Percentiles rank a stretch among this genome's conserved stretches.
phyloP scores from a whole-genome alignment of 1,140 invertebrate species.

The Platorchestia sp. region DNA sequence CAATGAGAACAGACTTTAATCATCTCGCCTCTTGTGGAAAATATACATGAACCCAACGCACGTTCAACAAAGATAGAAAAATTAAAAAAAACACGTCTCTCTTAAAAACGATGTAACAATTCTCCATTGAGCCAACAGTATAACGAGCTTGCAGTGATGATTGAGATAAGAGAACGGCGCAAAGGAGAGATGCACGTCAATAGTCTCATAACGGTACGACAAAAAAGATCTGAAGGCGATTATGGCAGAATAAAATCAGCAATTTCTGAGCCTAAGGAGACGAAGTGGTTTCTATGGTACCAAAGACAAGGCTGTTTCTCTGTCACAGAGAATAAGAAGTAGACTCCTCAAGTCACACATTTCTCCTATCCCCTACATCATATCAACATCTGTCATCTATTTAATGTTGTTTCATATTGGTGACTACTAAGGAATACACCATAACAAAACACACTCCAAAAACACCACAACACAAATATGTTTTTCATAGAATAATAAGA shows the following conservation, averaged over 20 bases:
- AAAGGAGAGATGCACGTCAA: background rate
- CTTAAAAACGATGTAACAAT: background rate
- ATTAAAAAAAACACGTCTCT: background rate
- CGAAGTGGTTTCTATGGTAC: background rate
- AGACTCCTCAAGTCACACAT: too few species aligned
- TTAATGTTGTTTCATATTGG: background rate
- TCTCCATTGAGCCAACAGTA: too few species aligned
- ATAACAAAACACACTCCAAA: background rate
- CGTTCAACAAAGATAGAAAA: too few species aligned
- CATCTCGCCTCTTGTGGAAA: too few species aligned
- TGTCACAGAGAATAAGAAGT: too few species aligned
- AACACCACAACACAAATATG: background rate
- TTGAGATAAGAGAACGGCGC: too few species aligned
- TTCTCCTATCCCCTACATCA: background rate
- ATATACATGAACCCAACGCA: too few species aligned
- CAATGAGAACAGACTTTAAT: too few species aligned
- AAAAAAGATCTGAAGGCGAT: background rate
- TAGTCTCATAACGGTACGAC: background rate
- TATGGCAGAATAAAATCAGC: background rate
- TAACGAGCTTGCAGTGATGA: background rate
- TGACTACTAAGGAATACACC: too few species aligned
- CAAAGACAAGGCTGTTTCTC: background rate
- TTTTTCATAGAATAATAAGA: background rate
- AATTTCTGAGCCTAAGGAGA: too few species aligned
- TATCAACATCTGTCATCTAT: background rate